phyloP scores from a whole-genome alignment of 2,888 invertebrate species.

The Dolichomitus sp. region DNA sequence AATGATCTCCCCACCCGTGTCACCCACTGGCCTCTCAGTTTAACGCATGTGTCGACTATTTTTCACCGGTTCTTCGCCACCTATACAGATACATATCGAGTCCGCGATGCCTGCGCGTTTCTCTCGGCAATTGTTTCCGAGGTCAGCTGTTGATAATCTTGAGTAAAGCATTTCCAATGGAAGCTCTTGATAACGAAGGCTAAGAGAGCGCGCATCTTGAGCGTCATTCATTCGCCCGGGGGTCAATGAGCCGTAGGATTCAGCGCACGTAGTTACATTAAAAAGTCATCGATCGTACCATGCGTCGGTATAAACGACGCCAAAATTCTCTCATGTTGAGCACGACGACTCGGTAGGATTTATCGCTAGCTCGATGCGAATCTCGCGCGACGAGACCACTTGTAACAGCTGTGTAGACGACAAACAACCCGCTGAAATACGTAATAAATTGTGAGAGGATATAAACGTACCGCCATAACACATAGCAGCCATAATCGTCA shows the following conservation, averaged over 20 bases:
- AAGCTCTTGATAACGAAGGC: conserved; percentile 13
- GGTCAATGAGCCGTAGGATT: conserved; percentile 64
- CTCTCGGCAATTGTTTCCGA: not conserved
- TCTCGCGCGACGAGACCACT: not conserved
- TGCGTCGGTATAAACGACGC: conserved; percentile 36
- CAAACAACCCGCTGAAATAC: conserved; percentile 20
- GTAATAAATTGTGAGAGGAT: conserved; percentile 40
- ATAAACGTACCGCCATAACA: conserved; percentile 83
- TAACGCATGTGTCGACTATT: not conserved
- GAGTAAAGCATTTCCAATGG: not conserved
- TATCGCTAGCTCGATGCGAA: not conserved
- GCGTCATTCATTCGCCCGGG: conserved; percentile 33
- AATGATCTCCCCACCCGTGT: conserved; percentile 2
- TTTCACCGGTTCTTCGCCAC: not conserved
- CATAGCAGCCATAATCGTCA: conserved; percentile 81
- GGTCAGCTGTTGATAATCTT: not conserved
- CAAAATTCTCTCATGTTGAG: not conserved
- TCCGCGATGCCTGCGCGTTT: not conserved
- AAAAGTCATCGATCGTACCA: conserved; percentile 24
- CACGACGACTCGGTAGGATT: not conserved
- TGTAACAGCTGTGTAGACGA: conserved; percentile 42
- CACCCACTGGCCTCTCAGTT: not conserved
- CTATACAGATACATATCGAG: not conserved
- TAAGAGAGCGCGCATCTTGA: not conserved
- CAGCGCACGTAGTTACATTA: not conserved